Conservation (phyloP, 1,140 invertebrate species). For the Archivesica marissinica region DNA sequence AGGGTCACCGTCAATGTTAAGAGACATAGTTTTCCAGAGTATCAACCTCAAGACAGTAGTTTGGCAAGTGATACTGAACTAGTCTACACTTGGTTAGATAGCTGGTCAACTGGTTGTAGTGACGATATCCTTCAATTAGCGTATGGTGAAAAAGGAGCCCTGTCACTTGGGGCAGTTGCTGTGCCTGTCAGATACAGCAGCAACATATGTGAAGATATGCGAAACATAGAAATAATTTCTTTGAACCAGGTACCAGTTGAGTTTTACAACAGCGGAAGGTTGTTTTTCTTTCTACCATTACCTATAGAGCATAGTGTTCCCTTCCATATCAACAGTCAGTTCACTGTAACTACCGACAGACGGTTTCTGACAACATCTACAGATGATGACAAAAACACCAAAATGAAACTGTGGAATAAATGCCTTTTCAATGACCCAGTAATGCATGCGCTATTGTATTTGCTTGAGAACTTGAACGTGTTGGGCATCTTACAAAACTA, state of each 20-base stretch:
- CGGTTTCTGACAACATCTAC: constrained; percentile 38
- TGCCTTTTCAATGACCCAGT: constrained; percentile 64
- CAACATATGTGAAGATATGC: not conserved
- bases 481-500: constrained; percentile 1
- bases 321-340: constrained; percentile 72
- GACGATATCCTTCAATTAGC: constrained; percentile 9
- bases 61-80: too few relatives aligned
- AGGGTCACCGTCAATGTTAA: not conserved
- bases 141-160: constrained; percentile 17
- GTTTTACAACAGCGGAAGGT: constrained; percentile 68
- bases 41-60: not conserved
- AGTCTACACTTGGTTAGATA: constrained; percentile 57
- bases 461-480: constrained; percentile 10
- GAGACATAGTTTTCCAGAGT: not conserved
- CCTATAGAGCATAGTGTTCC: constrained; percentile 61
- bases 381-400: constrained; percentile 66
- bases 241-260: constrained; percentile 8
- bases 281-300: constrained; percentile 71
- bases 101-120: constrained; percentile 65
- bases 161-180: constrained; percentile 68
- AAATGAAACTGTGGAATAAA: constrained; percentile 70
- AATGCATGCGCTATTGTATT: constrained; percentile 26
- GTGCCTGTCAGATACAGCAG: not conserved
- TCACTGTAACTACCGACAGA: constrained; percentile 66
- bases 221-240: not conserved